Percentiles rank a stretch among this genome's conserved stretches.
These are phyloP conservation scores for Ruditapes philippinarum DNA, from an alignment of 1,140 invertebrate genomes.

Conservation along the genomic window DNA sequence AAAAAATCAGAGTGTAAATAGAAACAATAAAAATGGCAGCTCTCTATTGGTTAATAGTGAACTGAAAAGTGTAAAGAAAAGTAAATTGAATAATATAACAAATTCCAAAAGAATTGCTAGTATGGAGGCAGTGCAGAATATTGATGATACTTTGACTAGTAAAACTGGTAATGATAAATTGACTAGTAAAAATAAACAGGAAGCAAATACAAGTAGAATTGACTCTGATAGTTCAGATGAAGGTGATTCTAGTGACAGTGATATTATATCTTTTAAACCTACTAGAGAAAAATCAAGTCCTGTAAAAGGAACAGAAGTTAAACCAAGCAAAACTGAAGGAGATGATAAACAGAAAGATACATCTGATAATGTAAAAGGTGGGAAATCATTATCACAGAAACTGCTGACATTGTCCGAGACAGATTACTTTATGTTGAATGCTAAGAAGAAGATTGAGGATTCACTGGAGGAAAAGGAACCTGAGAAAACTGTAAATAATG, in stretches of 20 bases:
- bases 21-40: not conserved
- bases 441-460: conserved; percentile 22
- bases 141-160: not conserved
- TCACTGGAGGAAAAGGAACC: not conserved
- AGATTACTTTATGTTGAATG: conserved; percentile 38
- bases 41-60: not conserved
- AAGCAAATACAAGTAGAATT: not conserved
- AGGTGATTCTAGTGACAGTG: not conserved
- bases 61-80: not conserved
- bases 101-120: not conserved
- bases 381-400: conserved; percentile 15
- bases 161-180: not conserved
- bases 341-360: not conserved
- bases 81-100: not conserved
- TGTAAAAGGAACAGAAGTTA: not conserved
- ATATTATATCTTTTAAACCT: not conserved
- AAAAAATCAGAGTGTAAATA: not conserved
- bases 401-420: conserved; percentile 19
- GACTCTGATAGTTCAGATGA: not conserved
- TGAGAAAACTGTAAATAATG: not conserved
- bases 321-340: not conserved
- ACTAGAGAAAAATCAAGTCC: not conserved
- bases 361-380: not conserved
- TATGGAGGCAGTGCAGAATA: not conserved
- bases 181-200: too few species aligned